phyloP scores from a whole-genome alignment of 2,888 invertebrate genomes.

The Tineola bisselliella region DNA sequence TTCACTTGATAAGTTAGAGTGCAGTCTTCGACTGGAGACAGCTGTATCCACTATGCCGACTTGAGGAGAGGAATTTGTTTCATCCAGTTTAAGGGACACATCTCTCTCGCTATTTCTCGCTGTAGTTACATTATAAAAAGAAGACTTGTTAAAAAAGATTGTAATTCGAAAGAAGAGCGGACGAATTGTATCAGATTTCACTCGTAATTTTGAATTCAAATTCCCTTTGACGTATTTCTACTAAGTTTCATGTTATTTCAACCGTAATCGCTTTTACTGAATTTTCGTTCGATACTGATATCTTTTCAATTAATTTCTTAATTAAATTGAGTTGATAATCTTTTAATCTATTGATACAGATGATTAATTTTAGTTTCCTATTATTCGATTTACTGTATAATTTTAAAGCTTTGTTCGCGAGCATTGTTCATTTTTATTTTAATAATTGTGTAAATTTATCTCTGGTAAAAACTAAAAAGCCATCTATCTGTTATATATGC shows the following conservation, averaged over 20 bases:
- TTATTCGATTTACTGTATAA: not conserved
- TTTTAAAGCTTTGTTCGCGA: not conserved
- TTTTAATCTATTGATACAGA: not conserved
- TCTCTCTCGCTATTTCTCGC: no score
- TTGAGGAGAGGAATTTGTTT: no score
- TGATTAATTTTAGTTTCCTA: not conserved
- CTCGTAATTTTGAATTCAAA: not conserved
- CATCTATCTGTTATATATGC: no score
- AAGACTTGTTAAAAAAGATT: not conserved
- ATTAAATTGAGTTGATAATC: not conserved
- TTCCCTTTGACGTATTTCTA: not conserved
- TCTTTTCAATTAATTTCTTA: conserved; percentile 1
- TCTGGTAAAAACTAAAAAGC: no score
- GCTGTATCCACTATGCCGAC: no score
- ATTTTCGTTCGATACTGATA: not conserved
- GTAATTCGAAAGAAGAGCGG: not conserved
- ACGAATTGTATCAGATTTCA: not conserved
- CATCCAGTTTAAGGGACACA: no score
- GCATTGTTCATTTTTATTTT: no score
- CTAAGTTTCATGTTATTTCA: not conserved
- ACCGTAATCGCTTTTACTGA: not conserved
- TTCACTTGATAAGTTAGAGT: no score
- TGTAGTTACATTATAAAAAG: not conserved
- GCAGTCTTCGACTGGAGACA: no score
- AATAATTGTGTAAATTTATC: no score